Percentiles rank a stretch among this genome's conserved stretches.
Evolutionary conservation across 2,888 invertebrate genomes (phyloP).

Genomic region (Drosophila formosana): DNA sequence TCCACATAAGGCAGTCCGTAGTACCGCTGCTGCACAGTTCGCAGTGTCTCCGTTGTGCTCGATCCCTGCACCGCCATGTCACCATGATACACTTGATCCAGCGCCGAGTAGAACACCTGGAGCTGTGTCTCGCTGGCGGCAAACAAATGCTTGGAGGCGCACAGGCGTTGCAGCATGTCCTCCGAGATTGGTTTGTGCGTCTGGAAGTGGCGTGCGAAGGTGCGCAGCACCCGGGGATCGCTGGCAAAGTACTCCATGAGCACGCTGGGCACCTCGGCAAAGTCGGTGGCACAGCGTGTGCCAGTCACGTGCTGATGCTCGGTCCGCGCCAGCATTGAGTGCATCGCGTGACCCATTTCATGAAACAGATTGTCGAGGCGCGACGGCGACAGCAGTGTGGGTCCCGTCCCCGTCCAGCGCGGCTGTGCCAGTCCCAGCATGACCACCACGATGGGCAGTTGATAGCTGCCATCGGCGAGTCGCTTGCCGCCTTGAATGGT

Average conservation of each 20-base stretch:
- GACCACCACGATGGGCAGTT: conserved; percentile 96
- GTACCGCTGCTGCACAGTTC: conserved; percentile 91
- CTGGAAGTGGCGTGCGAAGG: conserved; percentile 96
- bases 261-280: conserved; percentile 99
- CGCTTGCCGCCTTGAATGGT: conserved; percentile 97
- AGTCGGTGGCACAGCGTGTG: conserved; percentile 98
- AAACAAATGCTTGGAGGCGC: conserved; percentile 94
- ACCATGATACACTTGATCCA: conserved; percentile 95
- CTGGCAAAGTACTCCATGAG: conserved; percentile 99
- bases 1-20: conserved; percentile 94
- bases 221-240: conserved; percentile 92
- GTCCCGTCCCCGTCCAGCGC: conserved; percentile 90
- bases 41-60: conserved; percentile 90
- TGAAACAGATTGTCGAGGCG: conserved; percentile 99
- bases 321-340: conserved; percentile 98
- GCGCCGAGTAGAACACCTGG: conserved; percentile 95
- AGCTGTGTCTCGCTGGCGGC: conserved; percentile 95
- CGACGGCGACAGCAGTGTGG: conserved; percentile 92
- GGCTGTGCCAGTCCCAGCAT: conserved; percentile 94
- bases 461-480: conserved; percentile 92
- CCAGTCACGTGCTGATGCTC: conserved; percentile 98
- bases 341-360: conserved; percentile 99
- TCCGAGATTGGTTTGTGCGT: conserved; percentile 94
- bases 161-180: conserved; percentile 91
- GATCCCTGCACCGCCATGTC: conserved; percentile 79